Conservation (phyloP, 2,888 invertebrate species). For the Galerucella pusilla region DNA sequence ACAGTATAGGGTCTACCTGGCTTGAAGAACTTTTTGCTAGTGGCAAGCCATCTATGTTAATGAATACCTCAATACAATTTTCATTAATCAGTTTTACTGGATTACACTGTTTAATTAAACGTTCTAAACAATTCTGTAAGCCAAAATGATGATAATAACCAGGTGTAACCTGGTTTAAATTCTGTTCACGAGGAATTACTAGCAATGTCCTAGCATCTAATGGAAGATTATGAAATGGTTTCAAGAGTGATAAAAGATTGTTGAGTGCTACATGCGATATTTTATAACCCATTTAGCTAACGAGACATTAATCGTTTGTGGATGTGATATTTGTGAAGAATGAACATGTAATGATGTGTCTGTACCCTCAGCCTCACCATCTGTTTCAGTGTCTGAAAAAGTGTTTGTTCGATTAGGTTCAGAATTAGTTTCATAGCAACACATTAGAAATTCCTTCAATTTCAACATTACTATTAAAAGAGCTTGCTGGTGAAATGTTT, state of each 20-base stretch:
- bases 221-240: constrained; percentile 1
- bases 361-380: no score
- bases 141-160: constrained; percentile 32
- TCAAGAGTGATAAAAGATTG: constrained; percentile 17
- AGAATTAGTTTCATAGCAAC: no score
- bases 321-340: no score
- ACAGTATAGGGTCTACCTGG: constrained; percentile 33
- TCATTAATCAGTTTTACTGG: background rate
- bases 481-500: no score
- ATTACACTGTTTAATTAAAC: constrained; percentile 7
- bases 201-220: constrained; percentile 23
- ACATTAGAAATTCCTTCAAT: no score
- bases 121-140: constrained; percentile 1
- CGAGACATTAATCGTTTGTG: constrained; percentile 2
- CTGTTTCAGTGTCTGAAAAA: no score
- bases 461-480: no score
- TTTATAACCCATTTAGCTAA: constrained; percentile 25
- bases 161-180: constrained; percentile 16
- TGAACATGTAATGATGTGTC: no score
- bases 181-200: constrained; percentile 9
- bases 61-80: constrained; percentile 14
- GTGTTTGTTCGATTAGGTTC: no score
- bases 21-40: constrained; percentile 33
- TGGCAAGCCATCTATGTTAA: constrained; percentile 33
- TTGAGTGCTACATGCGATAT: constrained; percentile 25